Evolutionary conservation across 2,797 vertebrate species (phyloP).

Genomic region (Dipus sagitta): DNA sequence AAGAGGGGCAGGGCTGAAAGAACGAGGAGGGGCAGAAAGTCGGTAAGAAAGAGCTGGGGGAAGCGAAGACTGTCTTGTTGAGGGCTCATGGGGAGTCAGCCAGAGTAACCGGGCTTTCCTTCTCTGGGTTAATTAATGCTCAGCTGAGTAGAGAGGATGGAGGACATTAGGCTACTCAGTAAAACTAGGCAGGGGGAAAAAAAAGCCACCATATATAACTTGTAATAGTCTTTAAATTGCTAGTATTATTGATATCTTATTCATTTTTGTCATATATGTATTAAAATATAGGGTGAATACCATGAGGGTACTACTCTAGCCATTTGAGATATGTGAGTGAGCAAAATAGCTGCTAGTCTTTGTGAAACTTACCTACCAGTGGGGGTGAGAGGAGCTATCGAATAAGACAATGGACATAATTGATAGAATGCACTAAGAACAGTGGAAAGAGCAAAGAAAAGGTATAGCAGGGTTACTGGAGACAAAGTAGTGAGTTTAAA

Average conservation of each 20-base stretch:
- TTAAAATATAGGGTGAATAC: background rate
- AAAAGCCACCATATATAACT: background rate
- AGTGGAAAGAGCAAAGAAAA: background rate
- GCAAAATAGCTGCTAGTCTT: background rate
- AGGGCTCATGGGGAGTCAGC: background rate
- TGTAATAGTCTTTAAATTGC: background rate
- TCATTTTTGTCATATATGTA: background rate
- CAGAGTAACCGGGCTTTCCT: background rate
- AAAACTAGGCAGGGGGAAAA: background rate
- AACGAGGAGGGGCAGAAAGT: background rate
- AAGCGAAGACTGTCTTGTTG: conserved; percentile 1
- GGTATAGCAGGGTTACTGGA: background rate
- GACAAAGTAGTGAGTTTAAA: no score
- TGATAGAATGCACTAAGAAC: background rate
- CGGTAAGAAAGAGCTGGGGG: background rate
- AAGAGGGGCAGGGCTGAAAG: background rate
- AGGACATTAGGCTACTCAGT: background rate
- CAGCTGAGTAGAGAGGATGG: background rate
- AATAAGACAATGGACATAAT: background rate
- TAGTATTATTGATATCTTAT: conserved; percentile 16
- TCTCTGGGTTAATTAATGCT: background rate
- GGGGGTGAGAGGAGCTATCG: background rate
- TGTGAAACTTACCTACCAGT: background rate
- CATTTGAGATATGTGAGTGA: background rate
- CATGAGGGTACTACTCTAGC: background rate